Conservation (phyloP, 2,113 vertebrate genomes). For the Nannobrachium achirus region DNA sequence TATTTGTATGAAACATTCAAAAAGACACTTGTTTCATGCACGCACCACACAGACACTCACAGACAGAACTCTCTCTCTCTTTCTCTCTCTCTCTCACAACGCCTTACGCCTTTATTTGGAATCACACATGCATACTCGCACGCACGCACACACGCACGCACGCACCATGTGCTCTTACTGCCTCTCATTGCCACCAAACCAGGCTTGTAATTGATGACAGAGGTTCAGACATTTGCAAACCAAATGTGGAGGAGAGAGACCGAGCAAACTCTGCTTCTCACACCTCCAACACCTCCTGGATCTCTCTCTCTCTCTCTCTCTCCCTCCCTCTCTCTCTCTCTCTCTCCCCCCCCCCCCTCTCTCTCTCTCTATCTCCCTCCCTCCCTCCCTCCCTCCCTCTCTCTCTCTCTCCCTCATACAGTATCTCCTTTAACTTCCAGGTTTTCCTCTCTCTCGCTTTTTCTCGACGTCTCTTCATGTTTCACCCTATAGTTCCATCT, state of each 20-base stretch:
- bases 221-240: constrained; percentile 91
- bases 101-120: too few relatives aligned
- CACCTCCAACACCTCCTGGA: constrained; percentile 61
- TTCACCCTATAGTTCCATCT: too few relatives aligned
- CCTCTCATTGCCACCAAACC: constrained; percentile 79
- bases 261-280: constrained; percentile 76
- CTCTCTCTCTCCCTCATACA: constrained; percentile 48
- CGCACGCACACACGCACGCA: not conserved
- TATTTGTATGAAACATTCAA: not conserved
- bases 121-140: constrained; percentile 1
- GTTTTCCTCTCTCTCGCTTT: constrained; percentile 15
- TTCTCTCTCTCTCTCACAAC: constrained; percentile 7
- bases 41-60: not conserved
- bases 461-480: constrained; percentile 6
- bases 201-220: constrained; percentile 89
- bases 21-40: not conserved
- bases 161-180: constrained; percentile 59
- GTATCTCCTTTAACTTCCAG: not conserved
- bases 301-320: constrained; percentile 32
- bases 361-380: constrained; percentile 8
- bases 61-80: not conserved
- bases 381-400: constrained; percentile 32
- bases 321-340: constrained; percentile 26
- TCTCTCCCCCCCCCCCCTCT: constrained; percentile 30
- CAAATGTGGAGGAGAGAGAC: constrained; percentile 83